Evolutionary conservation across 2,113 vertebrate genomes (phyloP), one percentile per base, ranked within the genome.

Genomic region (Amphiprion ocellaris): DNA sequence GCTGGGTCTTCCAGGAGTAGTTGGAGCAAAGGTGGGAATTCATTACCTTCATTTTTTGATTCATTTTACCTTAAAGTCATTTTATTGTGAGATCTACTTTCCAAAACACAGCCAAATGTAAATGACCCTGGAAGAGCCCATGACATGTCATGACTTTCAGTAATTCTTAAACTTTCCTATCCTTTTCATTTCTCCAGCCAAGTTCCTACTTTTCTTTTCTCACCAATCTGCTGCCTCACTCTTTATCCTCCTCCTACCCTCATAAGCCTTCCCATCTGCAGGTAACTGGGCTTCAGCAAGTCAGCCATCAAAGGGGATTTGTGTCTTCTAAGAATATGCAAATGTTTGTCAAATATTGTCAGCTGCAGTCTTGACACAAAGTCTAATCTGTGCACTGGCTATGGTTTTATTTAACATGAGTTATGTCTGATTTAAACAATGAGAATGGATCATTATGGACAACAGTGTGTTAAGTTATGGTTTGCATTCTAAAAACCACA

Each of bases 21-120:
- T 94, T 0, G 98, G 98, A 93, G 81, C 94, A 65, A 97, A 99
- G 97, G 98, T 99, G 47, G 14, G 33, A 26, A 90, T 65, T 54
- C n/a, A 39, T 69, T 58, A 1, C 50, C 14, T 49, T 49, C 1
- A 61, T 21, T 56, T 37, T 2, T n/a, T 24, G 44, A 10, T 6
- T 17, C 24, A 8, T 47, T 85, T 60, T 12, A 28, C 16, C 0
- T 62, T 10, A 4, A 65, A 74, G 46, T 62, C 10, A 11, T 14
- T 68, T 41, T 23, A 37, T 24, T 50, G 24, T 39, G 14, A 33
- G 2, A 63, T 46, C 33, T 52, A n/a, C 15, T 12, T 1, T 44
- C 11, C 11, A 14, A 15, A 44, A 44, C 41, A 12, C 21, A 59
- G 10, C 11, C 16, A 17, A 59, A 68, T 46, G 10, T 50, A 69